Evolutionary conservation across 2,797 vertebrate genomes (phyloP).

Genomic region (Brachymystax lenok): DNA sequence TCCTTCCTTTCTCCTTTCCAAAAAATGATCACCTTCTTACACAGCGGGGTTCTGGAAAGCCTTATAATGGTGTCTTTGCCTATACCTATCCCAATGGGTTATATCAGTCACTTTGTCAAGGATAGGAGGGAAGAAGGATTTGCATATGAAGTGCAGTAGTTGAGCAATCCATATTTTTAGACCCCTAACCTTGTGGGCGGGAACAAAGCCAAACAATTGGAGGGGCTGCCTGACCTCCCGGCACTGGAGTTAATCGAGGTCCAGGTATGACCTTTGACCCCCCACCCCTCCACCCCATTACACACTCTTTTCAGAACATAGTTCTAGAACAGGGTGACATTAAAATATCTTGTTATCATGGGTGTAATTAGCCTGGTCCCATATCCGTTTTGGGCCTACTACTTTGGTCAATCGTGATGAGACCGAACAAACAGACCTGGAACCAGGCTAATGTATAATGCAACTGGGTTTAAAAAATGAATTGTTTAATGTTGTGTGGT

Average conservation of each 20-base stretch:
- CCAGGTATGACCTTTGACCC: conserved; percentile 20
- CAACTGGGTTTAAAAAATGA: not conserved
- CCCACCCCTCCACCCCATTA: not conserved
- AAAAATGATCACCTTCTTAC: not conserved
- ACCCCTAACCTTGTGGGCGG: not conserved
- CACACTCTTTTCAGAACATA: not conserved
- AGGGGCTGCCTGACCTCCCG: conserved; percentile 53
- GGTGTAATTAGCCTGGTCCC: not conserved
- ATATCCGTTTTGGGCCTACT: not conserved
- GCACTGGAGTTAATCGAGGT: conserved; percentile 64
- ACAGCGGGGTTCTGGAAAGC: not conserved
- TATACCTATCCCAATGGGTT: not conserved
- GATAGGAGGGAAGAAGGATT: not conserved
- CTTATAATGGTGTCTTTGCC: not conserved
- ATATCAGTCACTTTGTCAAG: not conserved
- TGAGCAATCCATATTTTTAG: not conserved
- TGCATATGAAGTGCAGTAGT: not conserved
- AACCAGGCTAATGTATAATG: not conserved
- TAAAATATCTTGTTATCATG: not conserved
- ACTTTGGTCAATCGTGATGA: no score
- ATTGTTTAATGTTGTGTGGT: not conserved
- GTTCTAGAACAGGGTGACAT: not conserved
- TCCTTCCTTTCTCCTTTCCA: not conserved
- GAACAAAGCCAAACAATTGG: conserved; percentile 35
- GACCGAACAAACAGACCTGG: no score